These are phyloP conservation scores for Aix galericulata DNA, from an alignment of 2,113 vertebrate species.

Conservation along the genomic window DNA sequence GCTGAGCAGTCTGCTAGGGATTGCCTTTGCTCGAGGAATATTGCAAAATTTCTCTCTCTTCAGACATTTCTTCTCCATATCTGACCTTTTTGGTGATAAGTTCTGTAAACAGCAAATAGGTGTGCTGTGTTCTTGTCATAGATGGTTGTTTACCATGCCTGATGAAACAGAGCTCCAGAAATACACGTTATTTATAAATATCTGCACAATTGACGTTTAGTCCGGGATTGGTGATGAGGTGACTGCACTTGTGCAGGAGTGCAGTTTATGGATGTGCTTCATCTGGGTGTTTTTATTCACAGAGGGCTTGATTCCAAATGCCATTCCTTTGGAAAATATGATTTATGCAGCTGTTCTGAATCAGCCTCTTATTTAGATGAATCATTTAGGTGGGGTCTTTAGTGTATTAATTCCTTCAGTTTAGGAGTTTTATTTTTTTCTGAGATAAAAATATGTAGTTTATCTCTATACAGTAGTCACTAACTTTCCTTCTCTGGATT, in stretches of 20 bases:
- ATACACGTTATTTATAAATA: background rate
- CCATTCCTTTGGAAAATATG: background rate
- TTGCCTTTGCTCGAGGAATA: background rate
- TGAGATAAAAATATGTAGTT: background rate
- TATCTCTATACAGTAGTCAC: background rate
- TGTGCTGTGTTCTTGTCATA: background rate
- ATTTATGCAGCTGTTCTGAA: background rate
- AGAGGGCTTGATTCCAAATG: background rate
- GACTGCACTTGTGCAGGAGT: background rate
- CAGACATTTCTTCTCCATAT: rapidly evolving
- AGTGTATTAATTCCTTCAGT: background rate
- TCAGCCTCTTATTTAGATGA: background rate
- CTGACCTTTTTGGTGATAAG: background rate
- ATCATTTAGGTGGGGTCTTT: background rate
- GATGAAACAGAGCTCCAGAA: background rate
- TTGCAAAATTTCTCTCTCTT: background rate
- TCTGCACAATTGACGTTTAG: background rate
- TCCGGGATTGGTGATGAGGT: background rate
- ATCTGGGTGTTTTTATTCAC: background rate
- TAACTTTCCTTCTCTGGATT: background rate
- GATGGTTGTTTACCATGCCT: background rate
- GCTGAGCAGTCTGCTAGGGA: background rate
- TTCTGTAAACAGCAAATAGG: background rate
- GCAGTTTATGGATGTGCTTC: background rate
- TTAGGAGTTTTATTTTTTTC: background rate